Base-by-base conservation (phyloP, 1,140 invertebrate genomes). In the Drosophila azteca region DNA sequence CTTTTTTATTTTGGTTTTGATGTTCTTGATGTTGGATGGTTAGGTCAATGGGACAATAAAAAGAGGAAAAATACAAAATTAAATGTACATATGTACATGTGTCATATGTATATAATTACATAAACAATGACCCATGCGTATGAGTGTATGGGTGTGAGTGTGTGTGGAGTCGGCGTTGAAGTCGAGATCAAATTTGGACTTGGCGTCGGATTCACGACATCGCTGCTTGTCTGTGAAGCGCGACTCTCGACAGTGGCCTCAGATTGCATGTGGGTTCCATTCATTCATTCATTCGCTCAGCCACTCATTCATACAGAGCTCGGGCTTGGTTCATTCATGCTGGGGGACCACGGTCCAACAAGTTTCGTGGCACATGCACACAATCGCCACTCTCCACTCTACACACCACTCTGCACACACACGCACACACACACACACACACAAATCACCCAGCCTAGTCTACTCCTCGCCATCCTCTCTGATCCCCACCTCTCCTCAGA, bases 41-140 rank as follows among this genome's bases (percentile, higher is more conserved):
- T 89, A 51, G 84, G 84, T 83, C 84, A 89, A 89, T 89, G 84
- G 77, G 84, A 89, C 79, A 89, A 77, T 89, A 83, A 83, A 88
- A 88, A 66, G 13, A 20, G 26, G 6, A 31, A 39, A 72, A 43
- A 71, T 49, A 50, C 50, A 62, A 53, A 72, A 72, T 70, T 20
- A 58, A 71, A 53, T 71, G 58, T 51, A 20, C 17, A 20, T 20
- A 20, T 20, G 17, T 20, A 20, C n/a, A n/a, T n/a, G n/a, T 20
- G 17, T 20, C 17, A 20, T 20, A 53, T 62, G 58, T 52, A 63
- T 46, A 71, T 60, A 75, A 64, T 75, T 64, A 67, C 52, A 46
- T 17, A 7, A 70, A 67, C 17, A 53, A 43, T 60, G 39, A 51
- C 20, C 3, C 11, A 39, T 39, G 35, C 11, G 35, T 39, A 39